A percentile compares a stretch with the other conserved stretches of the same genome.
Evolutionary conservation across 2,888 invertebrate species (phyloP).

Genomic region (Hypsopygia costalis): DNA sequence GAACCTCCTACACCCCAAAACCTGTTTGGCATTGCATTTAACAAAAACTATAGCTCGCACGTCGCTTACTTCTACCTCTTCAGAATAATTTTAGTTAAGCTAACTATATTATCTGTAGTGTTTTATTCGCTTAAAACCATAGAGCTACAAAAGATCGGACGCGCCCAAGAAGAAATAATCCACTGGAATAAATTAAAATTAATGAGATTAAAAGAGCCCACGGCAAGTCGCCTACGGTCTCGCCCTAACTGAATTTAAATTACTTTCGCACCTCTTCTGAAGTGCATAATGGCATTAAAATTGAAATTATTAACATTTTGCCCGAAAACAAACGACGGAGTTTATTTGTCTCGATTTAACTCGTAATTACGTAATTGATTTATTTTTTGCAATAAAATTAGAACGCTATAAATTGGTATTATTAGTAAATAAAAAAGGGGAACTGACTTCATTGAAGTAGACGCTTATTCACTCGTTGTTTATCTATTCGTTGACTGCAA

Average conservation of each 20-base stretch:
- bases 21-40: no score
- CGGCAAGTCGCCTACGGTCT: conserved; percentile 45
- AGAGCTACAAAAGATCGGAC: conserved; percentile 44
- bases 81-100: no score
- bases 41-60: no score
- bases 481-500: no score
- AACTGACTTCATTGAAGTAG: no score
- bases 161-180: conserved; percentile 63
- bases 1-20: no score
- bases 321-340: conserved; percentile 22
- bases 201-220: conserved; percentile 72
- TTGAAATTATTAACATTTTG: conserved; percentile 49
- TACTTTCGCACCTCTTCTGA: conserved; percentile 67
- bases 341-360: conserved; percentile 12
- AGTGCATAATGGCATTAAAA: conserved; percentile 75
- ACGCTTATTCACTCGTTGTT: no score
- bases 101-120: neutral
- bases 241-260: conserved; percentile 70
- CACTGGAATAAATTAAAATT: conserved; percentile 74
- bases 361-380: neutral
- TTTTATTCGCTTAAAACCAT: conserved; percentile 11
- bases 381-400: neutral
- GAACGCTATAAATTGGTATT: no score
- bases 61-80: no score
- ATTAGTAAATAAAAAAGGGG: no score